These are phyloP conservation scores for Microtus ochrogaster DNA, from an alignment of 2,113 vertebrate species.

Conservation along the genomic window DNA sequence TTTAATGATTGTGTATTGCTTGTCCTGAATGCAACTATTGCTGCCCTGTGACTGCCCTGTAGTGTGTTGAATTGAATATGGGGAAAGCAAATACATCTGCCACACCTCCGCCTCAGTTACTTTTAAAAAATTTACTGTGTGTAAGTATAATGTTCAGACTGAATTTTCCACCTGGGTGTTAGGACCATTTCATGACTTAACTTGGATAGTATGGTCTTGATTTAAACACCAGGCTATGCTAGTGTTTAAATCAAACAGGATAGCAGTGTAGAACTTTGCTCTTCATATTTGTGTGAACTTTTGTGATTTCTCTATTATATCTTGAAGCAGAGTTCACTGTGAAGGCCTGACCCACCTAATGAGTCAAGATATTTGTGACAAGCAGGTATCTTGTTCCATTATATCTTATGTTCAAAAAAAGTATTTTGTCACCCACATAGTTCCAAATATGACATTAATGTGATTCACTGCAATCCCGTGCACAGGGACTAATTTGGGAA, in stretches of 20 bases:
- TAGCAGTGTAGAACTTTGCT: not conserved
- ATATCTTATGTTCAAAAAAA: constrained; percentile 43
- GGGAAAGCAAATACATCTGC: not conserved
- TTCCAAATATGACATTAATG: constrained; percentile 66
- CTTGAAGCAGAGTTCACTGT: constrained; percentile 18
- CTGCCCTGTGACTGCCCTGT: not conserved
- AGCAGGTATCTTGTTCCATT: constrained; percentile 50
- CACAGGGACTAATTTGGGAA: constrained; percentile 21
- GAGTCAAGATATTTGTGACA: constrained; percentile 53
- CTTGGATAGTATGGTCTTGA: not conserved
- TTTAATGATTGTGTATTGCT: not conserved
- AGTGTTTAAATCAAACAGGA: not conserved
- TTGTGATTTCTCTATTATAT: constrained; percentile 9
- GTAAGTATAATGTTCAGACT: not conserved
- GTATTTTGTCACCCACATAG: constrained; percentile 48
- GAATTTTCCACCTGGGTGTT: not conserved
- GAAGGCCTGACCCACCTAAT: constrained; percentile 36
- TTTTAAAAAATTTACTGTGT: not conserved
- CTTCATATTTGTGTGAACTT: not conserved
- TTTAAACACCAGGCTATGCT: not conserved
- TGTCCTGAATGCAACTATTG: not conserved
- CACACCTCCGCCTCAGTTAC: not conserved
- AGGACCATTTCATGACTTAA: not conserved
- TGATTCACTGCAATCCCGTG: constrained; percentile 39
- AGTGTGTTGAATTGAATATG: not conserved